Percentiles rank a stretch among this genome's conserved stretches.
These are phyloP conservation scores for Dasysyrphus albostriatus DNA, from an alignment of 2,888 invertebrate species.

Conservation along the genomic window DNA sequence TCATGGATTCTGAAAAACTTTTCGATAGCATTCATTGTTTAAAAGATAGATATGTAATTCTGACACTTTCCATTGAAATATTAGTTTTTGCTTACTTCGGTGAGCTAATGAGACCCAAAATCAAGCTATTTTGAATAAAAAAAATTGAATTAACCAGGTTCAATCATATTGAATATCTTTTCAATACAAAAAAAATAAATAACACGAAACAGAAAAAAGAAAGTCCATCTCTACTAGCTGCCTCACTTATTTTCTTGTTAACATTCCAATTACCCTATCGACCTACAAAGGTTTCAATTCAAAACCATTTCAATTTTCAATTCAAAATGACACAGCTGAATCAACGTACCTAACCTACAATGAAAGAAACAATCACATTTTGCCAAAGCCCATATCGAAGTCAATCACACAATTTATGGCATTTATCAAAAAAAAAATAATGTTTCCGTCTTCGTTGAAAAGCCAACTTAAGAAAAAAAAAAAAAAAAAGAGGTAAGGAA, in stretches of 20 bases:
- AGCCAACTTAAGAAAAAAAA: too few relatives aligned
- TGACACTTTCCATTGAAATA: too few relatives aligned
- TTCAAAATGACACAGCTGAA: conserved; percentile 56
- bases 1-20: too few relatives aligned
- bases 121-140: too few relatives aligned
- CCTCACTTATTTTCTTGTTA: conserved; percentile 11
- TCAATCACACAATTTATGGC: conserved; percentile 68
- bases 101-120: too few relatives aligned
- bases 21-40: too few relatives aligned
- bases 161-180: too few relatives aligned
- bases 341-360: background rate
- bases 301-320: conserved; percentile 48
- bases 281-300: conserved; percentile 60
- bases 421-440: conserved; percentile 54
- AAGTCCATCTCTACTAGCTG: background rate
- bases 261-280: conserved; percentile 69
- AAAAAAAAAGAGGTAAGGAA: background rate
- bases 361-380: conserved; percentile 47
- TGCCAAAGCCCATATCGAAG: conserved; percentile 14
- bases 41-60: too few relatives aligned
- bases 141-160: too few relatives aligned
- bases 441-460: background rate
- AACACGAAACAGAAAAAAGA: conserved; percentile 9
- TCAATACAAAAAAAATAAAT: background rate
- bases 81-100: too few relatives aligned